Base-by-base conservation (phyloP, 2,113 vertebrate species). In the Ochotona curzoniae region DNA sequence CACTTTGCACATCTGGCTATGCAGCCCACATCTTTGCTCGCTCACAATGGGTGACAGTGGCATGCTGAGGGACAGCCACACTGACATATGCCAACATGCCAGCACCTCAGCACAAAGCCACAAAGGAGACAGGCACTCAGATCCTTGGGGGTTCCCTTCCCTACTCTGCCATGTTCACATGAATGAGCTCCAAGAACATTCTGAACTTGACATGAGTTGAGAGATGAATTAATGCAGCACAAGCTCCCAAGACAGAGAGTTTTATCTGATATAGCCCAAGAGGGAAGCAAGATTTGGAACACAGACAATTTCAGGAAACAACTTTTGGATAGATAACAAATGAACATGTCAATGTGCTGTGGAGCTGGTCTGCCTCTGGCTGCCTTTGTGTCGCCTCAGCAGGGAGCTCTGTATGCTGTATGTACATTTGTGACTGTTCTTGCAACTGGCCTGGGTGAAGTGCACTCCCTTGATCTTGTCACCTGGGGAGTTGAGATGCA, bases 121-220 rank as follows among this genome's bases (percentile, higher is more conserved):
- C 57, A 51, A 0, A 4, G 57, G 64, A 85, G 67, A 51, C 1
- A 54, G 0, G 0, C 38, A 44, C 5, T 20, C 20, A 17, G 9
- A 8, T 38, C 47, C 47, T 73, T 54, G 17, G 2, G 2, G 25
- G 4, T 9, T 70, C 10, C 7, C 49, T 47, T 32, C 17, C 18
- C n/a, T 11, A 82, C 44, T 66, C 80, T 60, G 21, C 17, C 54
- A 38, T 67, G 30, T 26, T 61, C 49, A 26, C 2, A 23, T 23
- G 28, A 21, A 79, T 12, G 1, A 71, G 20, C 23, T 49, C 10
- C 1, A 17, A 47, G 23, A 47, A 26, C 0, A 1, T 9, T 74
- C 57, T 70, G 12, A 23, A 61, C 44, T 83, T 83, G 0, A 30
- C 38, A 1, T 4, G 2, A 28, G 30, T 38, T 38, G 38, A 67